Evolutionary conservation across 2,797 vertebrate species (phyloP).

Genomic region (Esox lucius): DNA sequence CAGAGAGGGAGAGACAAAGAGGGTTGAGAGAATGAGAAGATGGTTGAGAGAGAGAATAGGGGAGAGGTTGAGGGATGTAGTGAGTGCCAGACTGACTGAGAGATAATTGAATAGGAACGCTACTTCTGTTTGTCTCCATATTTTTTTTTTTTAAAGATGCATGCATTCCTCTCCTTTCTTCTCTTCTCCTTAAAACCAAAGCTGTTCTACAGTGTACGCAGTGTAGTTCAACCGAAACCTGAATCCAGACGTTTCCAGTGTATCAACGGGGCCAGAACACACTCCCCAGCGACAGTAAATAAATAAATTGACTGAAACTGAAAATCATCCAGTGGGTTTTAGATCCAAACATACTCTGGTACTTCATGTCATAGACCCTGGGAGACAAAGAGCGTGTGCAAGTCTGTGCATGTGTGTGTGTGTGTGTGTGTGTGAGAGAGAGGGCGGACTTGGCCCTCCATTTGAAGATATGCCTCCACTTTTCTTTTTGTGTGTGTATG

Average conservation of each 20-base stretch:
- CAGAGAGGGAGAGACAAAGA: neutral
- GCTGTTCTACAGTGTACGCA: too few species aligned
- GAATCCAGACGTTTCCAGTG: constrained; percentile 34
- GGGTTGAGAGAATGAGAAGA: neutral
- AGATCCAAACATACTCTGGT: constrained; percentile 34
- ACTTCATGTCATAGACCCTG: constrained; percentile 32
- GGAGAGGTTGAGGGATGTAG: neutral
- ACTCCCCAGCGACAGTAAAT: constrained; percentile 6
- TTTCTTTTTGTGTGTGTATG: too few species aligned
- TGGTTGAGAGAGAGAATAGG: neutral
- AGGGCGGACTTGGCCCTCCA: too few species aligned
- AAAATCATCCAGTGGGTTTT: constrained; percentile 35
- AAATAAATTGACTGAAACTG: constrained; percentile 48
- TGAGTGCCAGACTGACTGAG: neutral
- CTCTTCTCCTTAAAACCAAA: neutral
- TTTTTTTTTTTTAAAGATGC: too few species aligned
- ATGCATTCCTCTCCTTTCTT: neutral
- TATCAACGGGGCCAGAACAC: neutral
- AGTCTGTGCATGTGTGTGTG: too few species aligned
- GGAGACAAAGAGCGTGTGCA: neutral
- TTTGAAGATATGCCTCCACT: too few species aligned
- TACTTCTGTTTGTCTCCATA: constrained; percentile 15
- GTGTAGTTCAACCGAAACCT: constrained; percentile 32
- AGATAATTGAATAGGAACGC: neutral
- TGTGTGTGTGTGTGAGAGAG: constrained; percentile 14